Base-by-base conservation (phyloP, 2,113 vertebrate species). In the Balaeniceps rex region DNA sequence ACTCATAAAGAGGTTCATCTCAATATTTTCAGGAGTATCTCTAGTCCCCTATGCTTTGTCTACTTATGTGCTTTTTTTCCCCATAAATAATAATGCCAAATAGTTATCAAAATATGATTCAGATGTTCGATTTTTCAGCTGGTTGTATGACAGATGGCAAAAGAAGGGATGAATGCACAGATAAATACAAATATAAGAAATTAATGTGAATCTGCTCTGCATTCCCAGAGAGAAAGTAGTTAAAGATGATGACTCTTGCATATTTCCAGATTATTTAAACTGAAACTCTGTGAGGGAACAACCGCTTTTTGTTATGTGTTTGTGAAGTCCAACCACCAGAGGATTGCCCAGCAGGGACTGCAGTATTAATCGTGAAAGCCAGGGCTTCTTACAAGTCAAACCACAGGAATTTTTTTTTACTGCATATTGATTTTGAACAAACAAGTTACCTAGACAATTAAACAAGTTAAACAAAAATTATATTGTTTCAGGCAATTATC, bases 391-490 rank as follows among this genome's bases (percentile, higher is more conserved):
- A 77, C 14, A 34, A 74, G 26, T 36, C 26, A 78, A 72, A 19
- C 4, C 17, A 51, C 12, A 88, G n/a, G 55, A 70, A 5, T 87
- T 23, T 34, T 13, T n/a, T 65, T 28, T 40, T 34, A 46, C 16
- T 85, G 23, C 25, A 51, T 91, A 91, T 88, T 92, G 72, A 76
- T 94, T 94, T 95, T 89, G 66, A 93, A 85, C 52, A 87, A 96
- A 68, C 51, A 94, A 60, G 55, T 83, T 93, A 87, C n/a, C 46
- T 55, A 72, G 49, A 76, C 69, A 96, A 94, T 94, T 96, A 92
- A 93, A 93, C 54, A 94, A 94, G 77, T 96, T 89, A 96, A 97
- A 90, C 65, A 91, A 95, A 97, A 94, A 77, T 63, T 77, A 42
- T 64, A n/a, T 72, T 79, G 34, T 97, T 97, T 91, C 84, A 89